Conservation (phyloP, 2,113 vertebrate genomes). For the Pleuronectes platessa region DNA sequence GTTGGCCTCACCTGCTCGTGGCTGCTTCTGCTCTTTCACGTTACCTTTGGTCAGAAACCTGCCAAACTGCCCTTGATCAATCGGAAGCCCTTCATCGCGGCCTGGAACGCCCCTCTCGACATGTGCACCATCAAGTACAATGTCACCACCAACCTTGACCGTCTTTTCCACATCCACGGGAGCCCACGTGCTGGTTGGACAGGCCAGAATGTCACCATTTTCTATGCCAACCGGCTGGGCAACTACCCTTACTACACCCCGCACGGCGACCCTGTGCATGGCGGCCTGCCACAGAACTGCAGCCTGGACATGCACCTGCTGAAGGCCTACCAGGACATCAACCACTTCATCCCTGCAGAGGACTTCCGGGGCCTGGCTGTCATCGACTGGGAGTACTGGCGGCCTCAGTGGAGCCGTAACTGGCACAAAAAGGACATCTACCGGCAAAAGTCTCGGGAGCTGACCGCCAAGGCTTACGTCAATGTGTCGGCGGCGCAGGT, state of each 20-base stretch:
- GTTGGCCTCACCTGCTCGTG: slow-evolving; percentile 72
- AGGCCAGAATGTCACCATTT: slow-evolving; percentile 87
- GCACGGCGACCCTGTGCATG: slow-evolving; percentile 75
- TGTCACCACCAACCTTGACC: slow-evolving; percentile 78
- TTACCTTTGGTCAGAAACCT: slow-evolving; percentile 81
- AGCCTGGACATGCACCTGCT: slow-evolving; percentile 83
- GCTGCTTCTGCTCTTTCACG: slow-evolving; percentile 72
- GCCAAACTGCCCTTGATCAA: slow-evolving; percentile 78
- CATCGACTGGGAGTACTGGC: slow-evolving; percentile 86
- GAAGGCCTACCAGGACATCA: slow-evolving; percentile 82
- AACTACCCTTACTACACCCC: slow-evolving; percentile 85
- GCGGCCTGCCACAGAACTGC: slow-evolving; percentile 84
- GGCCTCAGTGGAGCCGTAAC: slow-evolving; percentile 82
- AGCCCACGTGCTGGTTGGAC: slow-evolving; percentile 82
- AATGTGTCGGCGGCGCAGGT: slow-evolving; percentile 78
- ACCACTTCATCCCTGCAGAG: slow-evolving; percentile 80
- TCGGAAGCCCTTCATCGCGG: slow-evolving; percentile 83
- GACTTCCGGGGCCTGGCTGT: slow-evolving; percentile 84
- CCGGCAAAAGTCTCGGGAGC: slow-evolving; percentile 77
- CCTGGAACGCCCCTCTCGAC: slow-evolving; percentile 86
- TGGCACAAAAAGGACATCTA: slow-evolving; percentile 85
- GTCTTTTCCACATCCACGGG: slow-evolving; percentile 82
- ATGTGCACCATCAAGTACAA: slow-evolving; percentile 82
- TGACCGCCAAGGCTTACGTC: slow-evolving; percentile 74
- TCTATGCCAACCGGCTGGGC: slow-evolving; percentile 85